Evolutionary conservation across 2,113 vertebrate genomes (phyloP).

Genomic region (Tautogolabrus adspersus): DNA sequence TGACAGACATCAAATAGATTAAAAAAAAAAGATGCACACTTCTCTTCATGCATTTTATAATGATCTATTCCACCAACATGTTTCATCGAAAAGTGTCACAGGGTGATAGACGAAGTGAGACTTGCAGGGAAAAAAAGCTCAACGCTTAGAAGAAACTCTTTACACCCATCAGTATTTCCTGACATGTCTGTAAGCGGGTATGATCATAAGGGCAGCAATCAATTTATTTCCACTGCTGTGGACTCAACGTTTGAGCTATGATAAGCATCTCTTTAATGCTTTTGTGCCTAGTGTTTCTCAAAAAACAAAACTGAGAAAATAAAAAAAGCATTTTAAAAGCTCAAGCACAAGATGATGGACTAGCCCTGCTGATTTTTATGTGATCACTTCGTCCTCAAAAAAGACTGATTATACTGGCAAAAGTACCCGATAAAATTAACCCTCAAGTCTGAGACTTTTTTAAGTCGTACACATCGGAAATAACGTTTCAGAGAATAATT

Average conservation of each 20-base stretch:
- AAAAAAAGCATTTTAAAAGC: neutral
- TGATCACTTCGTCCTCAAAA: too few relatives aligned
- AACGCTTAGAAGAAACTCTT: neutral
- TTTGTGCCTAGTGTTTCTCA: neutral
- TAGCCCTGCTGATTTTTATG: neutral
- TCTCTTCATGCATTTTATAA: constrained; percentile 33
- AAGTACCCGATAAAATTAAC: too few relatives aligned
- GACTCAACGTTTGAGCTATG: neutral
- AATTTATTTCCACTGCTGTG: neutral
- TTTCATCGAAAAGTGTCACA: constrained; percentile 40
- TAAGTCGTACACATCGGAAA: too few relatives aligned
- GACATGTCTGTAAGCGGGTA: constrained; percentile 17
- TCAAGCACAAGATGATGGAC: neutral
- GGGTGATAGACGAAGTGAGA: constrained; percentile 40
- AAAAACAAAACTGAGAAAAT: neutral
- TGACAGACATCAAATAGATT: constrained; percentile 70
- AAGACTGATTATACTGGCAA: too few relatives aligned
- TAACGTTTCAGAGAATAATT: too few relatives aligned
- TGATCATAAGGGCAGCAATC: constrained; percentile 4
- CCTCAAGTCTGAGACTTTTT: too few relatives aligned
- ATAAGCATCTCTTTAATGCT: neutral
- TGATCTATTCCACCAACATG: constrained; percentile 58
- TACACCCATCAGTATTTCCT: constrained; percentile 49
- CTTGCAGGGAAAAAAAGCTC: constrained; percentile 38
- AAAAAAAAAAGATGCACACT: constrained; percentile 20